Evolutionary conservation across 2,113 vertebrate species (phyloP), one percentile per base, ranked within the genome.

Genomic region (Sylvilagus bachmani): DNA sequence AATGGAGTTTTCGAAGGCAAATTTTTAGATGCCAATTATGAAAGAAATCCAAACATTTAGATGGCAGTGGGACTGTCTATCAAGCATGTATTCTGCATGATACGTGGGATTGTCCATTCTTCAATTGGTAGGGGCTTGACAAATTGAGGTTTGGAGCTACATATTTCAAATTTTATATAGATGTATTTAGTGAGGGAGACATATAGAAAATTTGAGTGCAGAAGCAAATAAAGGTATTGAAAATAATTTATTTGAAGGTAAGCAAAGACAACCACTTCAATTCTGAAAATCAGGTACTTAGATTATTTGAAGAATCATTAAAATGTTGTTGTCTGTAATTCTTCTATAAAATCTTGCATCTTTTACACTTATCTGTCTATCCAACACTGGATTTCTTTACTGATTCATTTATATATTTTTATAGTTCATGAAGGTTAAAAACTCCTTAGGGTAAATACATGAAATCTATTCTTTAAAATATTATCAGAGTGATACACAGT

Each of bases 391-490:
- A 58, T 58, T 86, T 83, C 67, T 82, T 93, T 93, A 67, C 64
- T 61, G 44, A 67, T 62, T 14, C n/a, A 38, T 53, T 67, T 58
- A 77, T 85, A 87, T 33, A 90, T 64, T 94, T 92, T 92, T 58
- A 89, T 33, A 77, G 27, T 3, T 87, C 11, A 81, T 49, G 77
- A 87, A 79, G 69, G 24, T 86, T 70, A 51, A 31, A 82, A 75
- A 86, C 93, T 71, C 44, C 58, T 92, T 77, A 84, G 83, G 80
- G 77, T 93, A 75, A 81, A n/a, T 85, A 77, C 16, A 22, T 86
- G 17, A 93, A 89, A 75, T 71, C 19, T 49, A 61, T 79, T 73
- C 33, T 87, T 92, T 82, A 82, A 29, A 77, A 73, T 87, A 73
- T 62, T 51, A 58, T 67, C 90, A 86, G 29, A 92, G 10, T 83